phyloP scores from a whole-genome alignment of 2,888 invertebrate genomes.

The Brachylomia viminalis region DNA sequence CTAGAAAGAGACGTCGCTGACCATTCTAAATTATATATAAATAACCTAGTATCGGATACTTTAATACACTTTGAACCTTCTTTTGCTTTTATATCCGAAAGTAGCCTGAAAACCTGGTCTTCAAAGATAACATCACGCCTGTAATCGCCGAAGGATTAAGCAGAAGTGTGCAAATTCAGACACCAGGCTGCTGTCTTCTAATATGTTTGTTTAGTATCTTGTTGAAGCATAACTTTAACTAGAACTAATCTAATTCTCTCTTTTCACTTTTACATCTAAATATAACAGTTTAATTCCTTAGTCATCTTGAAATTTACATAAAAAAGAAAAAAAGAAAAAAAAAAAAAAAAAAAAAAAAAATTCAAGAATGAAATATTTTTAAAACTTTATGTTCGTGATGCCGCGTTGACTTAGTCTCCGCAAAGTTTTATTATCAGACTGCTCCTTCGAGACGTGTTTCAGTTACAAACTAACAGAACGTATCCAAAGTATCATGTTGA shows the following conservation, averaged over 20 bases:
- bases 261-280: background rate
- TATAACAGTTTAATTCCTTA: background rate
- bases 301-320: too few relatives aligned
- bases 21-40: background rate
- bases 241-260: background rate
- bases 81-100: background rate
- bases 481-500: background rate
- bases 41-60: too few relatives aligned
- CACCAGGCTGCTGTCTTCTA: too few relatives aligned
- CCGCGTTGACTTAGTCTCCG: background rate
- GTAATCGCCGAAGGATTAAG: too few relatives aligned
- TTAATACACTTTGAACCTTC: background rate
- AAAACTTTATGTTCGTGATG: constrained; percentile 3
- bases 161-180: too few relatives aligned
- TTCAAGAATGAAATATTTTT: background rate
- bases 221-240: background rate
- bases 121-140: background rate
- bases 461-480: constrained; percentile 1
- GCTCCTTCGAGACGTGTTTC: constrained; percentile 5
- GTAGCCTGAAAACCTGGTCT: background rate
- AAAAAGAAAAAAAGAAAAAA: too few relatives aligned
- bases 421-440: background rate
- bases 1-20: background rate
- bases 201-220: background rate
- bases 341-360: too few relatives aligned